Evolutionary conservation across 2,888 invertebrate genomes (phyloP), one percentile per base, ranked within the genome.

Genomic region (Agriopis marginaria): DNA sequence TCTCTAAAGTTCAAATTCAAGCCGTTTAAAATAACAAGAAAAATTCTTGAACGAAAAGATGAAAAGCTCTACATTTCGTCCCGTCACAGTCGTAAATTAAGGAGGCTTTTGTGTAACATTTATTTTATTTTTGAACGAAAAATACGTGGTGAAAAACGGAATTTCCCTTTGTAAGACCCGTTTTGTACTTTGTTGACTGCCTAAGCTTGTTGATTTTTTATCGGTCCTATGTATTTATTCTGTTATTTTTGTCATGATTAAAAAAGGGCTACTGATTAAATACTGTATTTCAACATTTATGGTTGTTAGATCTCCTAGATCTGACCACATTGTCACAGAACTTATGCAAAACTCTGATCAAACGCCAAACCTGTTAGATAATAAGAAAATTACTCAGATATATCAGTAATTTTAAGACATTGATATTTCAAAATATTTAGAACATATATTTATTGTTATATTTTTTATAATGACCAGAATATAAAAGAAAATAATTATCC

Each of bases 71-170:
- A 65, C 69, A 70, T 70, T 70, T 61, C 51, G 62, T 66, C 60
- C 63, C 68, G 66, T 67, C 64, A 69, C 73, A 68, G 60, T 55
- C 62, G 63, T 73, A 70, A 73, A 70, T 72, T 73, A 73, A 66
- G 68, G 51, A 53, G 58, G 70, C 68, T 73, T 70, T 72, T 72
- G 67, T 73, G 69, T 62, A 17, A 70, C 68, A 71, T 71, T 67
- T 58, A 68, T 63, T 68, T 63, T 70, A 63, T 61, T 73, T 70
- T 61, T 70, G 63, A 63, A 63, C 55, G 68, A 66, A 70, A 70
- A 74, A 76, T 71, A 73, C 73, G 75, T 69, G 71, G 71, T 73
- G 73, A 72, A 73, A 76, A 72, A 72, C 66, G 69, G 56, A 67
- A 63, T 63, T 71, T 63, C 67, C 70, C 50, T 70, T 71, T 75